phyloP scores from a whole-genome alignment of 1,140 invertebrate species.

The Nebria ingens region DNA sequence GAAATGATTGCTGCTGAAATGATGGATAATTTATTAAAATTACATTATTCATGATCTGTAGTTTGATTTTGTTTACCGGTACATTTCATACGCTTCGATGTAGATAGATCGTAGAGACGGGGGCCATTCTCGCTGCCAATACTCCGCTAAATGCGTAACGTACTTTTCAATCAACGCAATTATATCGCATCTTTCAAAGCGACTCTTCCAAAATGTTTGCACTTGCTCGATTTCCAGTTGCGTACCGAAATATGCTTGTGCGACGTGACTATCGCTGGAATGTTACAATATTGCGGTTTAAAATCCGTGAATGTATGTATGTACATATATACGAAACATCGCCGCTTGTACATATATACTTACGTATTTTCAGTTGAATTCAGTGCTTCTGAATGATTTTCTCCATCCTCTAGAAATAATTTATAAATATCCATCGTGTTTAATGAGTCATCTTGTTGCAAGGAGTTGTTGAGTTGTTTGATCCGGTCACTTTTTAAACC shows the following conservation, averaged over 20 bases:
- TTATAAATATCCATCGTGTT: constrained; percentile 53
- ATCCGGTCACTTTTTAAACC: constrained; percentile 24
- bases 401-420: constrained; percentile 47
- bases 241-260: constrained; percentile 53
- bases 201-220: constrained; percentile 47
- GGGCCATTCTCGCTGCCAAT: constrained; percentile 55
- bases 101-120: constrained; percentile 46
- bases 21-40: constrained; percentile 12
- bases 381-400: constrained; percentile 18
- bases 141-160: constrained; percentile 42
- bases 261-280: too few relatives aligned
- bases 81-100: constrained; percentile 46
- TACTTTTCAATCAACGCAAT: constrained; percentile 51
- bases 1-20: constrained; percentile 36
- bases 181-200: constrained; percentile 42
- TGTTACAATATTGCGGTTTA: too few relatives aligned
- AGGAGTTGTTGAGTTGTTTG: constrained; percentile 43
- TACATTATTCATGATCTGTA: too few relatives aligned
- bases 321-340: too few relatives aligned
- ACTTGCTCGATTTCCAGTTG: constrained; percentile 53
- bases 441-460: constrained; percentile 20
- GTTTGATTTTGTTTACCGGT: too few relatives aligned
- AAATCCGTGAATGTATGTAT: too few relatives aligned
- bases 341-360: too few relatives aligned
- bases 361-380: constrained; percentile 19